Evolutionary conservation across 2,113 vertebrate genomes (phyloP), one percentile per base, ranked within the genome.

Genomic region (Ophthalmolycus amberensis): DNA sequence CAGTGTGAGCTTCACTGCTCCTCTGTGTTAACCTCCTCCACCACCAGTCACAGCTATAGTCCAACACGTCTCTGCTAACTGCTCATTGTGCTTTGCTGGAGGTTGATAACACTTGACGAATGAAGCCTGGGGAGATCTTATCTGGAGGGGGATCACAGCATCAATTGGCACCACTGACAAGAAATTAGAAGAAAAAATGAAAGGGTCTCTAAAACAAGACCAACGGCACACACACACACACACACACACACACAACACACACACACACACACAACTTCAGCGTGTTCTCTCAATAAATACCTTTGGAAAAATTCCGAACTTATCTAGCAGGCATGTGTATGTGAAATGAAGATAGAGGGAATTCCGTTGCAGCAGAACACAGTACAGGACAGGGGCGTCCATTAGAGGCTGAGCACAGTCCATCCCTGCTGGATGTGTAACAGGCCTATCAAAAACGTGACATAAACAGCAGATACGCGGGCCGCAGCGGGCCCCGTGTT

Each of bases 311-410:
- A 93, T 93, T 90, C 91, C 85, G 81, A 58, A 86, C 82, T 93
- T 94, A 94, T 94, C 91, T 91, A 7, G 60, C 73, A 84, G 88
- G 67, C 70, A 50, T 83, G 80, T 91, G 78, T 83, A 81, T 84
- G 81, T 71, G 66, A 86, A 85, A 81, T 84, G 66, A 77, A 88
- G 90, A 89, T 78, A 87, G 87, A 88, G 82, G 77, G 65, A 84
- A 90, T 90, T 92, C 91, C 85, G 65, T 52, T 63, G 25, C 52
- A 18, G 54, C 50, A 88, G 85, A 89, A 91, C 84, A 86, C 60
- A 54, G 74, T 80, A 88, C 82, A 90, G 84, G 84, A 88, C 89
- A 74, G 69, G 62, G 85, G 64, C 27, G 38, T 80, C 52, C 77
- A 65, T 84, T n/a, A 7, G 56, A 29, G 56, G 16, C 37, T 77